phyloP scores from a whole-genome alignment of 2,888 invertebrate species.

The Bruchidius siliquastri region DNA sequence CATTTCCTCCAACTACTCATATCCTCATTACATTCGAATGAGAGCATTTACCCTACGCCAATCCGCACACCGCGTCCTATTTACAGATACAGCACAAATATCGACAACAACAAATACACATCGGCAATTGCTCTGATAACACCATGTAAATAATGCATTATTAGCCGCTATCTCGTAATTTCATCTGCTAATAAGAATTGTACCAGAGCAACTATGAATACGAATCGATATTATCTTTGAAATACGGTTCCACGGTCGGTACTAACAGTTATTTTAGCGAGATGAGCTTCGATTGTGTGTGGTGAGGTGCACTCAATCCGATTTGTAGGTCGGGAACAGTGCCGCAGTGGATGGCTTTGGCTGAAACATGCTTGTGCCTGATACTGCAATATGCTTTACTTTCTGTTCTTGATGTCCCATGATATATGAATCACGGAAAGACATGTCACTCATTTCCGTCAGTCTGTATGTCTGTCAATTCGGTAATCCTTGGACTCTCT shows the following conservation, averaged over 20 bases:
- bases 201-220: not conserved
- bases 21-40: no score
- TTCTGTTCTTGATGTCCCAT: no score
- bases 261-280: not conserved
- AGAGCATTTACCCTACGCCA: no score
- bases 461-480: no score
- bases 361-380: no score
- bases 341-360: not conserved
- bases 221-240: not conserved
- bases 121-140: not conserved
- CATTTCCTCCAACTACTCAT: no score
- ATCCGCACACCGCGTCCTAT: not conserved
- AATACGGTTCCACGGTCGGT: not conserved
- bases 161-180: not conserved
- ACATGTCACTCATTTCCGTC: no score
- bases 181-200: not conserved
- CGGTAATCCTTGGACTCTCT: no score
- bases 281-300: not conserved
- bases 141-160: not conserved
- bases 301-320: constrained; percentile 11
- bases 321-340: constrained; percentile 18
- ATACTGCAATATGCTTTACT: no score
- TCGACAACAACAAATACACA: not conserved
- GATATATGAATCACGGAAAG: no score
- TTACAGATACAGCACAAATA: not conserved